These are phyloP conservation scores for Amblyteles armatorius DNA, from an alignment of 2,888 invertebrate genomes.

Conservation along the genomic window DNA sequence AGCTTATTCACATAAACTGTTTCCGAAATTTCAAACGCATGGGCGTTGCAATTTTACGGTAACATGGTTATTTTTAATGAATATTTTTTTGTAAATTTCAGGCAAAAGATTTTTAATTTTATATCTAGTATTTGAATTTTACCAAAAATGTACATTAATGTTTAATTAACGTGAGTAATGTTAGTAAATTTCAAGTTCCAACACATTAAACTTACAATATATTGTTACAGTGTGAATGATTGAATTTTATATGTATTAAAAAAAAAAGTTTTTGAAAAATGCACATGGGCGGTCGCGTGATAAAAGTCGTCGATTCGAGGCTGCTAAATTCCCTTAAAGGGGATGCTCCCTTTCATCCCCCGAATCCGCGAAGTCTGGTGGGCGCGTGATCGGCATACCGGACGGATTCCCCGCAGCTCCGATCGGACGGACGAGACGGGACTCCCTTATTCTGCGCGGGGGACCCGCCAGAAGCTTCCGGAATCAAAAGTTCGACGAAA, in stretches of 20 bases:
- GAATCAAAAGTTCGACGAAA: slow-evolving; percentile 67
- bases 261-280: not conserved
- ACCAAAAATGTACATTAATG: no score
- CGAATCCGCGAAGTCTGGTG: slow-evolving; percentile 28
- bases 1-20: no score
- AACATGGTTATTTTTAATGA: no score
- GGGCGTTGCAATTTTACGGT: no score
- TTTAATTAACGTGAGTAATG: no score
- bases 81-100: no score
- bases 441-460: slow-evolving; percentile 76
- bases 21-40: no score
- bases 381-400: slow-evolving; percentile 83
- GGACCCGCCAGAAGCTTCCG: slow-evolving; percentile 56
- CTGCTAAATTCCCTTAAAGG: slow-evolving; percentile 79
- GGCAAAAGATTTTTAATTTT: no score
- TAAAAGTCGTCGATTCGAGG: slow-evolving; percentile 70
- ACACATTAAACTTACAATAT: no score
- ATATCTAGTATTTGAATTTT: no score
- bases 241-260: not conserved
- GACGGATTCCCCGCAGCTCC: slow-evolving; percentile 71
- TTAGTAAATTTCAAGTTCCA: no score
- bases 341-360: slow-evolving; percentile 74
- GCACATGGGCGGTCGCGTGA: not conserved
- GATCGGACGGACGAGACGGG: slow-evolving; percentile 74
- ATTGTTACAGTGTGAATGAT: no score